Evolutionary conservation across 2,797 vertebrate species (phyloP).

Genomic region (Nannoperca australis): DNA sequence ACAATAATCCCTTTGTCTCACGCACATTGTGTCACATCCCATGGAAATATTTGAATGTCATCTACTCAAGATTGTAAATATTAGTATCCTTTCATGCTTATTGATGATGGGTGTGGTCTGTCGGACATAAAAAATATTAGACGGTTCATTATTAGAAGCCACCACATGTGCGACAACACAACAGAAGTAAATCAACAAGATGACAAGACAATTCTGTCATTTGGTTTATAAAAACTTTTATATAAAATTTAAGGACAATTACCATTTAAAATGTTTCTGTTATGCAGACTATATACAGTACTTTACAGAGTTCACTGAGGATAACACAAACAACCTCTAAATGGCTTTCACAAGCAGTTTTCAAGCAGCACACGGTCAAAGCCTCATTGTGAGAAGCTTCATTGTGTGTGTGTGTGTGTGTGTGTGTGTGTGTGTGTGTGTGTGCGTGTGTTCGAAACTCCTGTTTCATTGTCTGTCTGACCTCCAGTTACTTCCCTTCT

Average conservation of each 20-base stretch:
- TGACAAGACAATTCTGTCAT: neutral
- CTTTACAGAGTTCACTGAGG: constrained; percentile 25
- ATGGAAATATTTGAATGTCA: constrained; percentile 35
- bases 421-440: neutral
- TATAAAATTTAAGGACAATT: neutral
- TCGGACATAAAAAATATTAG: constrained; percentile 11
- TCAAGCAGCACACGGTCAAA: constrained; percentile 10
- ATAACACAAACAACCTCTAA: constrained; percentile 21
- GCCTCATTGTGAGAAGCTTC: constrained; percentile 6
- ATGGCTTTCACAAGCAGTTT: constrained; percentile 19
- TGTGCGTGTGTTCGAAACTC: neutral
- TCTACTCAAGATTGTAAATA: constrained; percentile 50
- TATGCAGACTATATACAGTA: neutral
- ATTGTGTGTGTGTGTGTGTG: constrained; percentile 1
- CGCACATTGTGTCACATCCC: constrained; percentile 42
- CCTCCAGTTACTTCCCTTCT: constrained; percentile 35
- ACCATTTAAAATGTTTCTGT: neutral
- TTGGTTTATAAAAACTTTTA: neutral
- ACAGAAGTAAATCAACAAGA: constrained; percentile 4
- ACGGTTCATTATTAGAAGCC: constrained; percentile 7
- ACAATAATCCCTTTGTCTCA: constrained; percentile 77
- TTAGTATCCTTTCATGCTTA: constrained; percentile 28
- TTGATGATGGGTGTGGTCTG: constrained; percentile 26
- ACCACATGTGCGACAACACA: neutral
- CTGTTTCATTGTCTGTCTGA: constrained; percentile 40